These are phyloP conservation scores for Oligia strigilis DNA, from an alignment of 2,888 invertebrate genomes.

Conservation along the genomic window DNA sequence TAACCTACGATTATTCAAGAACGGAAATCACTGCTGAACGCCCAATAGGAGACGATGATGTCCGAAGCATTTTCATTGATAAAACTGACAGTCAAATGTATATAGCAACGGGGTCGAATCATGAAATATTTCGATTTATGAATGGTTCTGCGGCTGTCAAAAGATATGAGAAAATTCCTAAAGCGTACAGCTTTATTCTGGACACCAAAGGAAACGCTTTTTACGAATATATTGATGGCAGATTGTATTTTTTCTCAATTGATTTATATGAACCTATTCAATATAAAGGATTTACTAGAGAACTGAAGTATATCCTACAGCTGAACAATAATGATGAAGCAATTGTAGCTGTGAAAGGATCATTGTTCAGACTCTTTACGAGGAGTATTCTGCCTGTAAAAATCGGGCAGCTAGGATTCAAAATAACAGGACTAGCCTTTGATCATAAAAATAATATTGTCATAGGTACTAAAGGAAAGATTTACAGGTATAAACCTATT, in stretches of 20 bases:
- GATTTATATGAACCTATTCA: conserved; percentile 85
- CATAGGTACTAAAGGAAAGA: conserved; percentile 87
- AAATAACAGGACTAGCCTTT: conserved; percentile 85
- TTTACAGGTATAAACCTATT: conserved; percentile 84
- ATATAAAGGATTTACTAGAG: conserved; percentile 86
- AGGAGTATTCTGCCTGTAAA: conserved; percentile 83
- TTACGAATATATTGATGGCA: conserved; percentile 86
- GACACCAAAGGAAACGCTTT: conserved; percentile 84
- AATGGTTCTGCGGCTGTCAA: conserved; percentile 86
- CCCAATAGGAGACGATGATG: conserved; percentile 87
- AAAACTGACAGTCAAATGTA: conserved; percentile 85
- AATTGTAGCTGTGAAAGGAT: conserved; percentile 85
- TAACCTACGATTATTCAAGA: conserved; percentile 82
- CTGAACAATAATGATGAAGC: conserved; percentile 84
- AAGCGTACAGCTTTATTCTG: conserved; percentile 84
- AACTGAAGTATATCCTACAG: conserved; percentile 83
- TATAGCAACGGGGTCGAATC: conserved; percentile 82
- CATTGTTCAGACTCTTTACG: conserved; percentile 79
- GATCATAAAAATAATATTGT: conserved; percentile 84
- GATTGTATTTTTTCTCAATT: conserved; percentile 82
- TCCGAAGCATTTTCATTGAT: conserved; percentile 84
- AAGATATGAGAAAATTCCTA: conserved; percentile 83
- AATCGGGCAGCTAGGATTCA: conserved; percentile 84
- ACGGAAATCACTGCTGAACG: conserved; percentile 83
- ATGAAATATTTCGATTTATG: conserved; percentile 83